Percentiles rank a stretch among this genome's conserved stretches.
phyloP scores from a whole-genome alignment of 2,113 vertebrate species.

The Hemiprocne comata region DNA sequence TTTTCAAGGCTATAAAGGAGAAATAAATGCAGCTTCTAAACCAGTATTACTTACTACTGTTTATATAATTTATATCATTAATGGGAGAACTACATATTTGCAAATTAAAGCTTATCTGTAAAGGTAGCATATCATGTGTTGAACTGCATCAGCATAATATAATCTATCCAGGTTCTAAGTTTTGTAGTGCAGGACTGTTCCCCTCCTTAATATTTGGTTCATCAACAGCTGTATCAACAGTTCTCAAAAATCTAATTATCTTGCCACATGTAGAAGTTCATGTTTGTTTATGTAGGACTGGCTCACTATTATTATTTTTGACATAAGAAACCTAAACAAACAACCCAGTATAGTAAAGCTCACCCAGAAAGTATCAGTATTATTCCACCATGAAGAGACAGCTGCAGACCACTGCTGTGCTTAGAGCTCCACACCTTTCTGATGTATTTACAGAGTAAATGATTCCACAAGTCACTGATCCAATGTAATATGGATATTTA shows the following conservation, averaged over 20 bases:
- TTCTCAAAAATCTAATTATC: neutral
- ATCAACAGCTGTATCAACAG: neutral
- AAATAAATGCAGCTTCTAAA: neutral
- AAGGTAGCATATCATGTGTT: neutral
- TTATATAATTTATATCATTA: neutral
- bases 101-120: neutral
- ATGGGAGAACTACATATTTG: neutral
- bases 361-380: neutral
- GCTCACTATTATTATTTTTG: neutral
- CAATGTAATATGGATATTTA: neutral
- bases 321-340: neutral
- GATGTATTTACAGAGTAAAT: neutral
- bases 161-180: neutral
- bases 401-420: neutral
- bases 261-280: neutral
- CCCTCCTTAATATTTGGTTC: neutral
- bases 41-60: neutral
- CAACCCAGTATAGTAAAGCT: neutral
- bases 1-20: neutral
- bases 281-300: neutral
- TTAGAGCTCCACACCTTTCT: neutral
- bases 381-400: neutral
- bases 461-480: neutral
- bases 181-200: neutral
- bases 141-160: neutral